Base-by-base conservation (phyloP, 1,140 invertebrate species). In the Rhopalosiphum maidis region DNA sequence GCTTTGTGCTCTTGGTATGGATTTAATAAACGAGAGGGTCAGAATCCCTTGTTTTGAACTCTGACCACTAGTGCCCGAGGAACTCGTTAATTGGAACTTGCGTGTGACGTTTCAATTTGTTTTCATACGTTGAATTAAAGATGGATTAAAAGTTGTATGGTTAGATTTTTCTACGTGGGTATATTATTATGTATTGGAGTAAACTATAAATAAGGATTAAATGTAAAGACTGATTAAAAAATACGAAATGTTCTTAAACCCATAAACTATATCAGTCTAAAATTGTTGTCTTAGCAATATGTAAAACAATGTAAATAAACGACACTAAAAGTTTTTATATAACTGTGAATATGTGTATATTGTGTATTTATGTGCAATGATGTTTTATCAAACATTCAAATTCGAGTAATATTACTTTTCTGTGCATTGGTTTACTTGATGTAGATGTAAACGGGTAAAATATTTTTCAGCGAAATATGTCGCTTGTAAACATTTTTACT, bases 51-150 rank as follows among this genome's bases (percentile, higher is more conserved):
- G 48, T 93, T 93, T 85, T 93, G 82, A 93, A 86, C 82, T 93
- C 35, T 93, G 82, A 93, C 91, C 91, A 55, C 82, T 55, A 86
- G 85, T 41, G 91, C 82, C 48, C 35, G 48, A 93, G 48, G 48
- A 86, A 85, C 48, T 93, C 82, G 91, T 93, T 93, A 93, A 93
- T 93, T 93, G 91, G 82, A 93, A 93, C 91, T 93, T 93, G 91
- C 37, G 91, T 93, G 77, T 93, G 82, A 93, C 82, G 51, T 86
- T 54, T 51, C 91, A 93, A 93, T 93, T 93, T 83, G 91, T 93
- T 85, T 93, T 54, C 91, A 93, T 92, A 55, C 77, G 1, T 51
- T 37, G 25, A 85, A 23, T 22, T 43, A 46, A 83, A 86, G 25
- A 85, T n/a, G 82, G 82, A 93, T 93, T 93, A 93, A 93, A 93